Percentiles rank a stretch among this genome's conserved stretches.
These are phyloP conservation scores for Artibeus lituratus DNA, from an alignment of 2,797 vertebrate species.

Conservation along the genomic window DNA sequence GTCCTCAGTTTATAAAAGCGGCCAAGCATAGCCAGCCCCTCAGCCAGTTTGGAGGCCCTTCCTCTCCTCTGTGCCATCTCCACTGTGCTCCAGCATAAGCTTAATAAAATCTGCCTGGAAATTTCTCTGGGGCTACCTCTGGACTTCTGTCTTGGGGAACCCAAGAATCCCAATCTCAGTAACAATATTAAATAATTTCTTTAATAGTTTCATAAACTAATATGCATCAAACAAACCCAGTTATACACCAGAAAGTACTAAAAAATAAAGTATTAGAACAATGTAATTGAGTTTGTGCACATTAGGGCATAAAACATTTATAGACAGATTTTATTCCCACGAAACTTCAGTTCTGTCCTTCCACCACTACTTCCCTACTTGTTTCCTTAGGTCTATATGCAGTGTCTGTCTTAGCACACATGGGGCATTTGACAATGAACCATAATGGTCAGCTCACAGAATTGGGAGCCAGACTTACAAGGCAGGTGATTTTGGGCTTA, in stretches of 20 bases:
- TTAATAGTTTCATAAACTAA: slow-evolving; percentile 3
- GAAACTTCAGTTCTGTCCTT: not conserved
- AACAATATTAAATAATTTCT: not conserved
- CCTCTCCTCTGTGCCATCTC: not conserved
- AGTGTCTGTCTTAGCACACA: not conserved
- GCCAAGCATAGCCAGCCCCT: not conserved
- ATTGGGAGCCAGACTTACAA: not conserved
- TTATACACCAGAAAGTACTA: not conserved
- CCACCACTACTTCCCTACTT: not conserved
- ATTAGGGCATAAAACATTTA: not conserved
- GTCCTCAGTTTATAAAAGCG: not conserved
- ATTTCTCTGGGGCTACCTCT: not conserved
- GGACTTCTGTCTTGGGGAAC: not conserved
- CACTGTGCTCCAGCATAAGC: not conserved
- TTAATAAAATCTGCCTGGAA: not conserved
- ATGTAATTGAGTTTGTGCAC: not conserved
- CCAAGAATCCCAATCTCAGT: not conserved
- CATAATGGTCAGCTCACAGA: not conserved
- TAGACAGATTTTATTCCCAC: not conserved
- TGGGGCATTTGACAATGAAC: not conserved
- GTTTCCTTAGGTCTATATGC: not conserved
- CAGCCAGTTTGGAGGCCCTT: not conserved
- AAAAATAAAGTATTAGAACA: not conserved
- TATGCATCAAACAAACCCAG: not conserved
- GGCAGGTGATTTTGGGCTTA: not conserved